Evolutionary conservation across 2,888 invertebrate species (phyloP).

Genomic region (Ferdinandea cuprea): DNA sequence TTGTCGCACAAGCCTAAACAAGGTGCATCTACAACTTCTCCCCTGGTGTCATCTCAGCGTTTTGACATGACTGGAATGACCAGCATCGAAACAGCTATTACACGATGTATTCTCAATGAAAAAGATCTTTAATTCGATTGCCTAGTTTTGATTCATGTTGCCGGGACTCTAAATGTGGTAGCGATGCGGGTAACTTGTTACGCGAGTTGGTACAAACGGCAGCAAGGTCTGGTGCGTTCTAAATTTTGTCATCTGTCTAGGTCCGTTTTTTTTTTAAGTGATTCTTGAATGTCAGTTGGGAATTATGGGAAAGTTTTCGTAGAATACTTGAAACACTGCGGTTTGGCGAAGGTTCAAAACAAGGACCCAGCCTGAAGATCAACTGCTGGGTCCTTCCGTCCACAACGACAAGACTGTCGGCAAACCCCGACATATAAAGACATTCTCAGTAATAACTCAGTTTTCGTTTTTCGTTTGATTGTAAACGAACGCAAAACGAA

Average conservation of each 20-base stretch:
- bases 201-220: not conserved
- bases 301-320: not conserved
- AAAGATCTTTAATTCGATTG: constrained; percentile 25
- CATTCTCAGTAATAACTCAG: too few species aligned
- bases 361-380: too few species aligned
- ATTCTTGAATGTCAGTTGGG: not conserved
- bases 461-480: too few species aligned
- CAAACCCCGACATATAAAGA: too few species aligned
- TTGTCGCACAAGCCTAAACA: constrained; percentile 36
- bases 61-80: constrained; percentile 50
- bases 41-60: constrained; percentile 54
- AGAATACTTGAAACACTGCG: not conserved
- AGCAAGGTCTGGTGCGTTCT: constrained; percentile 44
- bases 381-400: too few species aligned
- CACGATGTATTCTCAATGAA: constrained; percentile 52
- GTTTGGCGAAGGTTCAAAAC: too few species aligned
- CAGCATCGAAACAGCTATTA: constrained; percentile 23
- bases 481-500: too few species aligned
- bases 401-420: too few species aligned
- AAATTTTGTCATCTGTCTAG: constrained; percentile 9
- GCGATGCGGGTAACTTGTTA: not conserved
- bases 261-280: not conserved
- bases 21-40: constrained; percentile 40
- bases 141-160: constrained; percentile 22
- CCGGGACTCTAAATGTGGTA: constrained; percentile 20